Conservation (phyloP, 2,888 invertebrate genomes). For the Choreutis nemorana region DNA sequence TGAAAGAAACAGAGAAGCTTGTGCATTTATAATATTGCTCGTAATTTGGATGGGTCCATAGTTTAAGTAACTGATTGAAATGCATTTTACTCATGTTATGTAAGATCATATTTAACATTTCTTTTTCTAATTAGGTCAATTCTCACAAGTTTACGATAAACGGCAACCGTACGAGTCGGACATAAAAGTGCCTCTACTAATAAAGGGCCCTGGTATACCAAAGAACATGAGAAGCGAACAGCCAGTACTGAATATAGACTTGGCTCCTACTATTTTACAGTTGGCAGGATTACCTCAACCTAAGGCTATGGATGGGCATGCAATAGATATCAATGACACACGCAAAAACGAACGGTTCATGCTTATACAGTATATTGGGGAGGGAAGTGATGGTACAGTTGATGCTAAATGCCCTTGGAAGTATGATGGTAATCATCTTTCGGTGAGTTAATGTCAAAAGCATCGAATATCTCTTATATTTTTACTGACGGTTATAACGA, state of each 20-base stretch:
- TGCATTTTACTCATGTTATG: too few relatives aligned
- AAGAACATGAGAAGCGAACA: slow-evolving; percentile 48
- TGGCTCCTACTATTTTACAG: slow-evolving; percentile 83
- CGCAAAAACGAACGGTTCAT: slow-evolving; percentile 54
- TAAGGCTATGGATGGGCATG: slow-evolving; percentile 68
- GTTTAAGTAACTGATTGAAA: too few relatives aligned
- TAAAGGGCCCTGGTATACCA: slow-evolving; percentile 76
- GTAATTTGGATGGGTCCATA: too few relatives aligned
- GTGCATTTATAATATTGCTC: too few relatives aligned
- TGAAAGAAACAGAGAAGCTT: too few relatives aligned
- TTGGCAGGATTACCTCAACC: slow-evolving; percentile 69
- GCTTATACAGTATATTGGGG: slow-evolving; percentile 85
- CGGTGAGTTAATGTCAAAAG: slow-evolving; percentile 53
- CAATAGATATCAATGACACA: slow-evolving; percentile 20
- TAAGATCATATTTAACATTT: too few relatives aligned
- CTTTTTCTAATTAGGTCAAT: slow-evolving; percentile 79
- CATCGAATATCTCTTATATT: too few relatives aligned
- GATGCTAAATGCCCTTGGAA: slow-evolving; percentile 72
- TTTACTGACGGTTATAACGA: too few relatives aligned
- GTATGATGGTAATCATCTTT: slow-evolving; percentile 58
- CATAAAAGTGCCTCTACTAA: slow-evolving; percentile 81
- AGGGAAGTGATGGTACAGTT: slow-evolving; percentile 65
- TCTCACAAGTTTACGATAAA: slow-evolving; percentile 88
- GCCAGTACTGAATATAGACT: slow-evolving; percentile 79
- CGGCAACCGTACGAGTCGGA: slow-evolving; percentile 92